Evolutionary conservation across 2,888 invertebrate genomes (phyloP).

Genomic region (Eilema caniola): DNA sequence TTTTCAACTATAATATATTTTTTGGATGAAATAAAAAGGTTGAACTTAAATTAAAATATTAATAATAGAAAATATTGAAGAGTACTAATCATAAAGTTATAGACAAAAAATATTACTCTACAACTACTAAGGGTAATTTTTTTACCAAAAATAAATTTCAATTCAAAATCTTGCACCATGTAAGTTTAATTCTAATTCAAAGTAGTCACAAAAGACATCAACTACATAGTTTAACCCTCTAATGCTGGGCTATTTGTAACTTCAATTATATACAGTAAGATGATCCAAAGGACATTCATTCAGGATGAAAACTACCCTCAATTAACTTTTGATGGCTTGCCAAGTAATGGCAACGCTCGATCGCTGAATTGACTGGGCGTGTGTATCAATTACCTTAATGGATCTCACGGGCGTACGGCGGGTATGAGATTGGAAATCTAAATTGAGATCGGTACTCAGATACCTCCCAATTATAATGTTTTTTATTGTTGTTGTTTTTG

Average conservation of each 20-base stretch:
- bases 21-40: too few species aligned
- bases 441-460: conserved; percentile 44
- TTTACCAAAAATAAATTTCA: too few species aligned
- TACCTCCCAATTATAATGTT: conserved; percentile 41
- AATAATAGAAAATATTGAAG: too few species aligned
- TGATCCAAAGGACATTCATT: conserved; percentile 3
- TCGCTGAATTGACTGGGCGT: conserved; percentile 67
- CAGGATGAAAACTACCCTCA: conserved; percentile 48
- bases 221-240: not conserved
- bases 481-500: conserved; percentile 31
- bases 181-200: too few species aligned
- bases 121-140: too few species aligned
- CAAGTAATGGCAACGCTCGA: conserved; percentile 52
- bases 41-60: too few species aligned
- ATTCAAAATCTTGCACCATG: too few species aligned
- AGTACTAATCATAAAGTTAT: too few species aligned
- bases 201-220: not conserved
- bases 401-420: conserved; percentile 60
- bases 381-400: conserved; percentile 76
- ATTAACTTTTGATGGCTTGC: conserved; percentile 53
- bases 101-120: too few species aligned
- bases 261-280: conserved; percentile 37
- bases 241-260: not conserved
- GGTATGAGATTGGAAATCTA: conserved; percentile 41
- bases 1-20: too few species aligned